Evolutionary conservation across 37 sponge, comb jelly and placozoan genomes (phyloP).

Genomic region (Diacarnus erythraeanus): DNA sequence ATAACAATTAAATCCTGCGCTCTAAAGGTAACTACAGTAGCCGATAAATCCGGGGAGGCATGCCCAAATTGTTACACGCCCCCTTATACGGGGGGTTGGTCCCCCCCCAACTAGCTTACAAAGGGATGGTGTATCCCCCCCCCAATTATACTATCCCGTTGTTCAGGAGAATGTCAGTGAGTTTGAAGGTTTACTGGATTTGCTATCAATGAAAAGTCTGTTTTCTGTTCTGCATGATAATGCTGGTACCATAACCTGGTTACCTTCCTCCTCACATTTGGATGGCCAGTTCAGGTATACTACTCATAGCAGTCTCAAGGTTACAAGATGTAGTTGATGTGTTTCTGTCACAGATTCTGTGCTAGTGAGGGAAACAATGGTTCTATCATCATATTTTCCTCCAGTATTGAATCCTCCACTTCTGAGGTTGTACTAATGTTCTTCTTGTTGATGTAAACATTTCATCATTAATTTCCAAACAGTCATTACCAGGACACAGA

Average conservation of each 20-base stretch:
- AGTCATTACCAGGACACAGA: constrained; percentile 24
- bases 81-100: too few relatives aligned
- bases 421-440: neutral
- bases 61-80: too few relatives aligned
- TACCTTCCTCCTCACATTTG: constrained; percentile 2
- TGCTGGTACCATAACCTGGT: constrained; percentile 28
- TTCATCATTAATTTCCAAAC: too few relatives aligned
- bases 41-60: too few relatives aligned
- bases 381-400: neutral
- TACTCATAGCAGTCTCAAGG: neutral
- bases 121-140: too few relatives aligned
- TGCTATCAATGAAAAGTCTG: neutral
- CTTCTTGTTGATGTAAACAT: too few relatives aligned
- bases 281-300: neutral
- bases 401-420: neutral
- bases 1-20: constrained; percentile 25
- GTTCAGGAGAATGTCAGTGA: neutral
- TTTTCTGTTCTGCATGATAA: neutral
- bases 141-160: neutral
- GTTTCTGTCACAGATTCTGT: neutral
- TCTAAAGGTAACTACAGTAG: neutral
- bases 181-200: constrained; percentile 10
- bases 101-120: too few relatives aligned
- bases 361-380: neutral
- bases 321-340: too few relatives aligned